These are phyloP conservation scores for Antennarius striatus DNA, from an alignment of 2,113 vertebrate species.

Conservation along the genomic window DNA sequence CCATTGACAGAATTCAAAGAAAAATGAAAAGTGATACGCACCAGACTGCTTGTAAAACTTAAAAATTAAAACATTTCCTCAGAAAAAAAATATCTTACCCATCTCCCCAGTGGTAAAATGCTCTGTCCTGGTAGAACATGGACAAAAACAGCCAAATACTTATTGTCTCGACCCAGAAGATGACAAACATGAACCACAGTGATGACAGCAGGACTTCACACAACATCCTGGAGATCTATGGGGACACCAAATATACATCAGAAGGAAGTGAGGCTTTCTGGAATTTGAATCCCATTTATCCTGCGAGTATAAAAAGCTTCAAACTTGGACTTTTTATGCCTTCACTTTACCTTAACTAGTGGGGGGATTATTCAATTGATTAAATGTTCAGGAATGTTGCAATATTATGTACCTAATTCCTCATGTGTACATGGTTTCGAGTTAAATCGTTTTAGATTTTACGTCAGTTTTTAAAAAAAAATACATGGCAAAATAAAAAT, in stretches of 20 bases:
- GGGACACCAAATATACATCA: background rate
- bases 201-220: conserved; percentile 83
- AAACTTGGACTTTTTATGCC: background rate
- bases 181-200: conserved; percentile 83
- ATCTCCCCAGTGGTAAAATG: conserved; percentile 79
- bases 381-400: background rate
- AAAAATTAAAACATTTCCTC: no score
- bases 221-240: conserved; percentile 74
- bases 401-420: background rate
- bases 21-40: no score
- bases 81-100: conserved; percentile 60
- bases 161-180: conserved; percentile 86
- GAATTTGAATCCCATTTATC: background rate
- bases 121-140: conserved; percentile 80
- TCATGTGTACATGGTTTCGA: background rate
- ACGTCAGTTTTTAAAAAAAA: no score
- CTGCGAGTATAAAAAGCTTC: background rate
- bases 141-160: conserved; percentile 84
- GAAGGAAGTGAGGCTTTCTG: background rate
- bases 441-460: no score
- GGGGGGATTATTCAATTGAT: background rate
- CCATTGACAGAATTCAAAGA: no score
- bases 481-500: no score
- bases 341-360: background rate
- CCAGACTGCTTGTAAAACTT: no score